Percentiles rank a stretch among this genome's conserved stretches.
phyloP scores from a whole-genome alignment of 64 coral and sea anemone species.

The Pachyseris speciosa region DNA sequence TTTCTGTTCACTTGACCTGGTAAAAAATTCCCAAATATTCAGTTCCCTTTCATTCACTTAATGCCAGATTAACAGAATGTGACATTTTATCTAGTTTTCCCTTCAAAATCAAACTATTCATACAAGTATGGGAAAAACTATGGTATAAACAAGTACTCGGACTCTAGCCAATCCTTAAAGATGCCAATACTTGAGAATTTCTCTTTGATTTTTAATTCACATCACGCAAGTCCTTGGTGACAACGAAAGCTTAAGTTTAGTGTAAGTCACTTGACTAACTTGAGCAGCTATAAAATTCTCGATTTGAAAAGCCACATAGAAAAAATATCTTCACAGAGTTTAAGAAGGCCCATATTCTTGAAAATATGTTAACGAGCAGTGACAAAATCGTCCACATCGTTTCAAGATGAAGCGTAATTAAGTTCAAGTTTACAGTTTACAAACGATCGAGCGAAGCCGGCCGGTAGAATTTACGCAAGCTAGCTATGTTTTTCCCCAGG shows the following conservation, averaged over 20 bases:
- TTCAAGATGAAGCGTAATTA: background rate
- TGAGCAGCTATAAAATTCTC: background rate
- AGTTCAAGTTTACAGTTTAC: background rate
- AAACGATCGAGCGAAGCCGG: background rate
- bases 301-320: background rate
- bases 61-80: background rate
- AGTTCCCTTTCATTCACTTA: conserved; percentile 6
- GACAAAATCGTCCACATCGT: background rate
- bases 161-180: no score
- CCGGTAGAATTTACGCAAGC: background rate
- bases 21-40: conserved; percentile 7
- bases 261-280: no score
- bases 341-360: background rate
- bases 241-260: background rate
- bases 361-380: background rate
- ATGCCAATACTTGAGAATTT: no score
- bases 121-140: no score
- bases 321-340: background rate
- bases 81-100: background rate
- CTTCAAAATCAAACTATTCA: background rate
- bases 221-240: background rate
- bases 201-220: no score
- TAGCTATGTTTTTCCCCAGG: background rate
- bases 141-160: no score
- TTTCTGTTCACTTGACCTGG: background rate